A percentile compares a stretch with the other conserved stretches of the same genome.
These are phyloP conservation scores for Pantala flavescens DNA, from an alignment of 1,140 invertebrate genomes.

Conservation along the genomic window DNA sequence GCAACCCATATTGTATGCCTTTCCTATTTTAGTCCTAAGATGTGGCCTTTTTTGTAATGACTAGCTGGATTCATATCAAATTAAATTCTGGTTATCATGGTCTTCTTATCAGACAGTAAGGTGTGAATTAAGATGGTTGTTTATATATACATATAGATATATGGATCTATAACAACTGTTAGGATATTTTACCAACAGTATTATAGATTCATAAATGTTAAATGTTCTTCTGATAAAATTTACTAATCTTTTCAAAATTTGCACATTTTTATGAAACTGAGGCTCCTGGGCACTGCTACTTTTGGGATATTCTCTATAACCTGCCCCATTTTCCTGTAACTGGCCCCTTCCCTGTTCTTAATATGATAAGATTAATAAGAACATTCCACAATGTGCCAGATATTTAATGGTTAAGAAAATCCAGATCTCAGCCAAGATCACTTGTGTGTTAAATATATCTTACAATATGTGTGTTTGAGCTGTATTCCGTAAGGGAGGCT, in stretches of 20 bases:
- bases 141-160: no score
- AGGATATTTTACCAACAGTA: not conserved
- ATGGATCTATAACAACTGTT: not conserved
- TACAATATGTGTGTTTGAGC: not conserved
- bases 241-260: slow-evolving; percentile 9
- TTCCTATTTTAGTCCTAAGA: not conserved
- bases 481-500: not conserved
- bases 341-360: slow-evolving; percentile 2
- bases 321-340: not conserved
- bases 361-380: not conserved
- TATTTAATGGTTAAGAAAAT: slow-evolving; percentile 3
- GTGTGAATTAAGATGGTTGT: not conserved
- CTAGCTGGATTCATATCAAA: slow-evolving; percentile 6
- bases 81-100: not conserved
- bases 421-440: slow-evolving; percentile 7
- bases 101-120: not conserved
- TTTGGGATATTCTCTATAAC: slow-evolving; percentile 6
- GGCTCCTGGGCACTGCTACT: not conserved
- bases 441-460: not conserved
- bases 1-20: slow-evolving; percentile 4
- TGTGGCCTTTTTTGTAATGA: not conserved
- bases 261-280: slow-evolving; percentile 7
- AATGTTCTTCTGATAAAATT: not conserved
- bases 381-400: slow-evolving; percentile 8
- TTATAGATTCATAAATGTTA: not conserved